Conservation (phyloP, 2,888 invertebrate species). For the Pterobdella sp. region DNA sequence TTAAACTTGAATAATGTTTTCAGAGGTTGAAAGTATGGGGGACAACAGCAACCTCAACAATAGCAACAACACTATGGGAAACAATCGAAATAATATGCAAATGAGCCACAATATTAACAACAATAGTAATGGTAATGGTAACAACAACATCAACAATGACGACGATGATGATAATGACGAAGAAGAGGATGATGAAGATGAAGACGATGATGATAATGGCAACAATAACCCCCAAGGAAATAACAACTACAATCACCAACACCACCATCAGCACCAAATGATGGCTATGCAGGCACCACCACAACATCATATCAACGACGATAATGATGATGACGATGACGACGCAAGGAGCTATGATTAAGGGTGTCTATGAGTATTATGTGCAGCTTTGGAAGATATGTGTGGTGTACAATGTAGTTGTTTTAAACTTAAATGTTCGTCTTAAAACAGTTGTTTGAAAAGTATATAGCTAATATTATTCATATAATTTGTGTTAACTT, state of each 20-base stretch:
- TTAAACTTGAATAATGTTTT: no score
- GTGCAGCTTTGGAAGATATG: no score
- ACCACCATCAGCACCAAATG: neutral
- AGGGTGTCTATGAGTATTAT: no score
- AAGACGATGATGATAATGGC: conserved; percentile 24
- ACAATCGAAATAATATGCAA: neutral
- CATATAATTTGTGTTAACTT: no score
- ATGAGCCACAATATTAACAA: conserved; percentile 8
- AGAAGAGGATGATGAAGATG: conserved; percentile 22
- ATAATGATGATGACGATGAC: neutral
- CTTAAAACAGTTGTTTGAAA: no score
- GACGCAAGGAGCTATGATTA: neutral
- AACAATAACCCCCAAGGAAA: neutral
- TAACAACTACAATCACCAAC: neutral
- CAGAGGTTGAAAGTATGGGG: neutral
- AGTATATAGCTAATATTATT: no score
- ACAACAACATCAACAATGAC: conserved; percentile 9
- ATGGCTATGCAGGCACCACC: neutral
- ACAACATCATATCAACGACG: conserved; percentile 1
- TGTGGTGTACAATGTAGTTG: no score
- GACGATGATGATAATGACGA: conserved; percentile 18
- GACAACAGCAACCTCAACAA: neutral
- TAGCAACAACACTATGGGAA: conserved; percentile 1
- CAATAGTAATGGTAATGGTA: neutral
- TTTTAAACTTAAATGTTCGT: no score